Conservation (phyloP, 2,797 vertebrate genomes). For the Eulemur albifrons region DNA sequence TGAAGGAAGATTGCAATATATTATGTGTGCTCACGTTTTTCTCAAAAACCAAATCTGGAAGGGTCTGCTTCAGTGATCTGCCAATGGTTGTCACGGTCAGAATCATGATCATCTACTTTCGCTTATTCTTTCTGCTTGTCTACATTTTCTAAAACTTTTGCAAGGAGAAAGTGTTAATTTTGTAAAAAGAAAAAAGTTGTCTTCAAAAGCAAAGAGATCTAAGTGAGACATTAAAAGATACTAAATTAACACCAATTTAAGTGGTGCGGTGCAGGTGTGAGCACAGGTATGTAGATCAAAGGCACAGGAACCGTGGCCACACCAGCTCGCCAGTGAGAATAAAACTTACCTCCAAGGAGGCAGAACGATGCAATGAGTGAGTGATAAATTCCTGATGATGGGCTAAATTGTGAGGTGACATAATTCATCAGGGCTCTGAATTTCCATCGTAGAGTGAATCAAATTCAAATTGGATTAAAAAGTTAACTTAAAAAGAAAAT, state of each 20-base stretch:
- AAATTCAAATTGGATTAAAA: not conserved
- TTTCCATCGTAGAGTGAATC: not conserved
- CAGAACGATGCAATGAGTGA: not conserved
- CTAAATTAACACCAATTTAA: constrained; percentile 63
- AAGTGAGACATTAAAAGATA: not conserved
- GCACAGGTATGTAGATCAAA: constrained; percentile 42
- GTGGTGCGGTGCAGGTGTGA: not conserved
- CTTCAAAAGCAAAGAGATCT: constrained; percentile 62
- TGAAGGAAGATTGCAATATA: not conserved
- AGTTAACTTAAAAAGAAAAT: not conserved
- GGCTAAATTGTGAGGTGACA: not conserved
- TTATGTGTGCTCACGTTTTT: not conserved
- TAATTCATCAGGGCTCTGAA: not conserved
- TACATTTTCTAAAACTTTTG: not conserved
- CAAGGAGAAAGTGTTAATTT: constrained; percentile 56
- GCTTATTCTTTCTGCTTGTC: constrained; percentile 15
- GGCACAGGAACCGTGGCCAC: not conserved
- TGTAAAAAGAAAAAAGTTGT: not conserved
- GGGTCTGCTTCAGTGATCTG: not conserved
- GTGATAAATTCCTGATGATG: not conserved
- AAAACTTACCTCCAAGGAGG: not conserved
- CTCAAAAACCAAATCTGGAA: not conserved
- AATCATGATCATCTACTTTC: not conserved
- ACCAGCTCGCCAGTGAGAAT: not conserved
- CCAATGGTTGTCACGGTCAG: not conserved